Evolutionary conservation across 2,797 vertebrate genomes (phyloP), one percentile per base, ranked within the genome.

Genomic region (Phrynocephalus guinanensis): DNA sequence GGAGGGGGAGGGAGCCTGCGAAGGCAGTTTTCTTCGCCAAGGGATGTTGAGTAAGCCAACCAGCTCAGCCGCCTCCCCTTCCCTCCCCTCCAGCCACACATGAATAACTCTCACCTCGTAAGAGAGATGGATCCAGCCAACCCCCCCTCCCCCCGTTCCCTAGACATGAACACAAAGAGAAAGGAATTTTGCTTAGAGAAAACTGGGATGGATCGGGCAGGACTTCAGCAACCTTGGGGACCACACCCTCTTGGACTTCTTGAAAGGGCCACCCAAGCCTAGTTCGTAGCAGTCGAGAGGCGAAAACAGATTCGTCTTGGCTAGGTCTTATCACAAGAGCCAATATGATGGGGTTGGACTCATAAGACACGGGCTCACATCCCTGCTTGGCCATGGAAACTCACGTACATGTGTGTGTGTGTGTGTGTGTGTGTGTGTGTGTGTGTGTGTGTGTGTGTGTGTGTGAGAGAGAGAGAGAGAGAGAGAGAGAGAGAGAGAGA

Each of bases 31-130:
- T 9, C 56, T 15, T 52, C 16, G 48, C 50, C 26, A 10, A 50
- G 56, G 13, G 16, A n/a, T 30, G 70, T 18, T 56, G 70, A 88
- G 52, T 44, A 80, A 85, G 44, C 56, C 7, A 26, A 3, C 68
- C 48, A 8, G 56, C 56, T 88, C 56, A n/a, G 68, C 56, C 30
- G 20, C 56, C 2, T 20, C 26, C 26, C 33, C 3, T 63, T n/a
- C 38, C 79, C 38, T 28, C 52, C 18, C 71, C n/a, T 38, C 20
- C 22, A 80, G 67, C 82, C 83, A n/a, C 52, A 70, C 18, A 38
- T 88, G 87, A 88, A 84, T 88, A 75, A 88, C 79, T 48, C 56
- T 38, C 87, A 66, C n/a, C 44, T 75, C 9, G 1, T 75, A 80
- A 80, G n/a, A 20, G 38, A 52, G 52, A 24, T 33, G 10, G 60